Base-by-base conservation (phyloP, 1,140 invertebrate genomes). In the Plectrocnemia conspersa region DNA sequence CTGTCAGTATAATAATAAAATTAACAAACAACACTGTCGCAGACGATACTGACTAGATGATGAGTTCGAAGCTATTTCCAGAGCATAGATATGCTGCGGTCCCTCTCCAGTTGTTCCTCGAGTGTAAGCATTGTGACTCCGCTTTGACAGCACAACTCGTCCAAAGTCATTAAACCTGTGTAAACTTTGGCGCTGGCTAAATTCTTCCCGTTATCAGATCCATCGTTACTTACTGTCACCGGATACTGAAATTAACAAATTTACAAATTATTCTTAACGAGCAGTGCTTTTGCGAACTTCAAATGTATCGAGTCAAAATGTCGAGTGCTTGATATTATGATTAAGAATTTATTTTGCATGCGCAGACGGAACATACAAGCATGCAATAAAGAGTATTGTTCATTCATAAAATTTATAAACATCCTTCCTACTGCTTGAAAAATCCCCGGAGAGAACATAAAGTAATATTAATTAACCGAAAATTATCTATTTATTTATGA, bases 61-160 rank as follows among this genome's bases (percentile, higher is more conserved):
- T 29, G 11, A 35, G 3, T 5, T 11, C n/a, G 10, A 32, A 7
- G 29, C 38, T 44, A 89, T 72, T 88, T 89, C 79, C 82, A 87
- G 46, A 91, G 80, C 62, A 89, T 79, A 24, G 87, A 77, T 44
- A 92, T 81, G 68, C 84, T 86, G 33, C 85, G 79, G 73, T 93
- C 89, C 52, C 77, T 77, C 64, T 93, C 89, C 11, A 93, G 75
- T 53, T 86, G 81, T 52, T 91, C 87, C 67, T 93, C 88, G 1
- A 94, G 74, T 64, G 90, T 84, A 35, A 83, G 76, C 16, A 82
- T 78, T 9, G 81, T 82, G 35, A 88, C 72, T 1, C 86, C 86
- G 18, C 80, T 82, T 60, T 79, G 78, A 65, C 88, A 89, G 64
- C 90, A 93, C 61, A 94, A 86, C 74, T 93, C 88, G 76, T 94